A percentile compares a stretch with the other conserved stretches of the same genome.
Evolutionary conservation across 1,140 invertebrate genomes (phyloP).

Genomic region (Zaprionus nigranus): DNA sequence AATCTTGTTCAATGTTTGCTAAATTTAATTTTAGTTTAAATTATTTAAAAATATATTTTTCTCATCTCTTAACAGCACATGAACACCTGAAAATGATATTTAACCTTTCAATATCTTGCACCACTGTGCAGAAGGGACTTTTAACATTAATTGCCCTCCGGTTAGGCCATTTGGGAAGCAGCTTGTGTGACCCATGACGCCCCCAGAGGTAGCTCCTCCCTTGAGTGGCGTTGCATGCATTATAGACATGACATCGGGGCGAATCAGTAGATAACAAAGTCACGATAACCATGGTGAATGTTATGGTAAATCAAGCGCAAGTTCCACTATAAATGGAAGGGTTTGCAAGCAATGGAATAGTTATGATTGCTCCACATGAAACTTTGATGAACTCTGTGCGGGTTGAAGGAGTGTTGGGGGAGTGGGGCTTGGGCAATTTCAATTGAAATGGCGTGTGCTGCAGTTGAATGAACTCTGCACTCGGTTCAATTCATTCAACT

Average conservation of each 20-base stretch:
- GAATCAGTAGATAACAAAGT: conserved; percentile 70
- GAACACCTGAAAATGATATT: not conserved
- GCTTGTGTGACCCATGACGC: not conserved
- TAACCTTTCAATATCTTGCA: not conserved
- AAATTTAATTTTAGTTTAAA: too few relatives aligned
- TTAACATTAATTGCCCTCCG: conserved; percentile 61
- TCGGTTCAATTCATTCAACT: conserved; percentile 22
- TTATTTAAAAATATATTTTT: not conserved
- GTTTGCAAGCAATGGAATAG: conserved; percentile 29
- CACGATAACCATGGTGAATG: conserved; percentile 74
- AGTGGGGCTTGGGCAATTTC: conserved; percentile 8
- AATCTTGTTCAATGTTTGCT: not conserved
- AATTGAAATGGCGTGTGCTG: conserved; percentile 41
- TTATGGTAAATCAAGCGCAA: conserved; percentile 24
- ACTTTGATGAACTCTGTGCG: conserved; percentile 52
- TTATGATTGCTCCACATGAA: conserved; percentile 64
- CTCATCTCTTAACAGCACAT: not conserved
- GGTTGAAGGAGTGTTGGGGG: not conserved
- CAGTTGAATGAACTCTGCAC: conserved; percentile 70
- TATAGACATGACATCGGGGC: conserved; percentile 62
- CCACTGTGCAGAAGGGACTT: conserved; percentile 38
- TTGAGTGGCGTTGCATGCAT: conserved; percentile 58
- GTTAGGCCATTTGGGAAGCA: conserved; percentile 20
- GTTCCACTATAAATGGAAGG: not conserved
- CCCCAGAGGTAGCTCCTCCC: not conserved